These are phyloP conservation scores for Cremastinae sp. DNA, from an alignment of 2,888 invertebrate species.

Conservation along the genomic window DNA sequence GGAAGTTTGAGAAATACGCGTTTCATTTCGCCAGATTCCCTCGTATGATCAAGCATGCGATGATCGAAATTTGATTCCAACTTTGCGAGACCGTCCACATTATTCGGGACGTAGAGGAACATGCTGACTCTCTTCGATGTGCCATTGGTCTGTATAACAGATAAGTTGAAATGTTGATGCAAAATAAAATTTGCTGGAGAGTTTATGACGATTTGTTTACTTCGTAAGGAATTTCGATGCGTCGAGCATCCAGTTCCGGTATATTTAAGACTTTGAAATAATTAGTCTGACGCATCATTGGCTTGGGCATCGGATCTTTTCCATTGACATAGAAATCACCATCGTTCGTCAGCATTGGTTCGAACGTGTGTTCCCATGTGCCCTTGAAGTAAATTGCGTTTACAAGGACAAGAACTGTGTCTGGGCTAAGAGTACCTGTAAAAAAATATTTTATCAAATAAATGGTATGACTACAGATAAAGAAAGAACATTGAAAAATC, in stretches of 20 bases:
- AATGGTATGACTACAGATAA: too few relatives aligned
- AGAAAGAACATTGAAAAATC: too few relatives aligned
- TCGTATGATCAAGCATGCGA: background rate
- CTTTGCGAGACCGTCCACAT: too few relatives aligned
- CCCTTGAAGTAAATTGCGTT: constrained; percentile 95
- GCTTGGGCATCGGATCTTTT: constrained; percentile 82
- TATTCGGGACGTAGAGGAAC: too few relatives aligned
- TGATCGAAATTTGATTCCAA: too few relatives aligned
- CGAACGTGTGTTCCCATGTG: constrained; percentile 87
- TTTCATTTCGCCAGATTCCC: constrained; percentile 26
- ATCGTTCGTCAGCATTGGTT: constrained; percentile 82
- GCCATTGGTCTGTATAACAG: too few relatives aligned
- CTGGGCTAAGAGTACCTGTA: constrained; percentile 81
- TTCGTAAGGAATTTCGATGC: constrained; percentile 87
- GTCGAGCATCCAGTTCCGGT: constrained; percentile 83
- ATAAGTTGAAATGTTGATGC: background rate
- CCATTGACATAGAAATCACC: constrained; percentile 84
- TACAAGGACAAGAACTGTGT: constrained; percentile 87
- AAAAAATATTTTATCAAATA: too few relatives aligned
- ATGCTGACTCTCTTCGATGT: too few relatives aligned
- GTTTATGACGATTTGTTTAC: constrained; percentile 66
- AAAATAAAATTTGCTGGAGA: background rate
- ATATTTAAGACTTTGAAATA: too few relatives aligned
- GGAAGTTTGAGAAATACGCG: constrained; percentile 22
- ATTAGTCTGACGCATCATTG: too few relatives aligned